phyloP scores from a whole-genome alignment of 2,113 vertebrate species.

The Amphiprion percula region DNA sequence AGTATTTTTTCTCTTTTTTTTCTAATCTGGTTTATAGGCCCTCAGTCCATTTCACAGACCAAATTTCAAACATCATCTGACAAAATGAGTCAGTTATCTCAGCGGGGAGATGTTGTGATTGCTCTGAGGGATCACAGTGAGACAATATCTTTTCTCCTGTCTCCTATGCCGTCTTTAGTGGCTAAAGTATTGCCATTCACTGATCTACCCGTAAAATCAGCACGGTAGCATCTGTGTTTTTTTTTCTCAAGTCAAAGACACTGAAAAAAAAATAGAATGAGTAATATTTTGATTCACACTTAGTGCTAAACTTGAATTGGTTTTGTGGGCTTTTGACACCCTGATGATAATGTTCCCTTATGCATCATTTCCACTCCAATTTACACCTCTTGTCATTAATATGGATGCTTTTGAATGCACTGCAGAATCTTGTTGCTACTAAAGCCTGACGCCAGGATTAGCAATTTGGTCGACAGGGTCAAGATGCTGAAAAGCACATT shows the following conservation, averaged over 20 bases:
- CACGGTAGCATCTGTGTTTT: neutral
- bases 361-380: conserved; percentile 18
- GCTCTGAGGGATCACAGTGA: conserved; percentile 29
- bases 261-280: neutral
- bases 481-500: conserved; percentile 23
- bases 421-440: neutral
- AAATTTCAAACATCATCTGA: conserved; percentile 50
- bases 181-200: neutral
- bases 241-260: conserved; percentile 5
- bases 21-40: conserved; percentile 2
- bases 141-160: conserved; percentile 6
- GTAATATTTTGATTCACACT: conserved; percentile 8
- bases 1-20: neutral
- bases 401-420: conserved; percentile 30
- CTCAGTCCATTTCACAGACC: conserved; percentile 37
- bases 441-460: conserved; percentile 4
- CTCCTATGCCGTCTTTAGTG: conserved; percentile 8
- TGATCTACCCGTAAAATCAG: conserved; percentile 6
- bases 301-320: conserved; percentile 18
- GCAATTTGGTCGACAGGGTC: conserved; percentile 22
- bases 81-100: conserved; percentile 47
- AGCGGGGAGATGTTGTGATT: conserved; percentile 28
- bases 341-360: conserved; percentile 1
- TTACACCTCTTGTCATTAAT: conserved; percentile 37
- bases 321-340: conserved; percentile 24